Conservation (phyloP, 2,113 vertebrate species). For the Hemiscyllium ocellatum region DNA sequence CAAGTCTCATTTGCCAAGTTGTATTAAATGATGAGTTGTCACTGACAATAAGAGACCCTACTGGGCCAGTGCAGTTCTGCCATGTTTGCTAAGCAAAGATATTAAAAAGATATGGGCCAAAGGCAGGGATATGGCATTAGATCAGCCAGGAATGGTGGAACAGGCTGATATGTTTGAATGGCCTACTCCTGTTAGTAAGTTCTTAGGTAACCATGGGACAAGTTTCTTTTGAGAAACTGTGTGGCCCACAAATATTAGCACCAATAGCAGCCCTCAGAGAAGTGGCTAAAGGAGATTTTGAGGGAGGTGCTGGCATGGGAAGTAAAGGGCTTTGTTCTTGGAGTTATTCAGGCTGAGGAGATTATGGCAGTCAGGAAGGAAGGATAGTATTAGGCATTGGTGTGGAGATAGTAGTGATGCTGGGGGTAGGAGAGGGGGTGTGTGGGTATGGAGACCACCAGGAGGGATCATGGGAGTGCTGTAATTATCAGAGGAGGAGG, state of each 20-base stretch:
- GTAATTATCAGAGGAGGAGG: no score
- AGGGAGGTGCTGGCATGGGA: background rate
- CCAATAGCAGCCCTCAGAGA: background rate
- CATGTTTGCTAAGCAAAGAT: no score
- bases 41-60: background rate
- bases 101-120: no score
- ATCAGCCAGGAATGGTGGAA: no score
- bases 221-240: background rate
- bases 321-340: background rate
- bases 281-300: background rate
- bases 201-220: no score
- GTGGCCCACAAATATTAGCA: background rate
- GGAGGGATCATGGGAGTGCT: no score
- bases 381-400: background rate
- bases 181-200: no score
- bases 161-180: no score
- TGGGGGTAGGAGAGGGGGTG: background rate
- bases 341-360: background rate
- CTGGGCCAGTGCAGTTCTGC: background rate
- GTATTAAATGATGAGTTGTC: background rate
- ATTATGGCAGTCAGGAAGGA: background rate
- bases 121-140: no score
- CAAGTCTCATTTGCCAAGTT: background rate
- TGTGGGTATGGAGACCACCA: no score
- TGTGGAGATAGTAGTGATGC: no score